These are phyloP conservation scores for Sciurus carolinensis DNA, from an alignment of 2,797 vertebrate genomes.

Conservation along the genomic window DNA sequence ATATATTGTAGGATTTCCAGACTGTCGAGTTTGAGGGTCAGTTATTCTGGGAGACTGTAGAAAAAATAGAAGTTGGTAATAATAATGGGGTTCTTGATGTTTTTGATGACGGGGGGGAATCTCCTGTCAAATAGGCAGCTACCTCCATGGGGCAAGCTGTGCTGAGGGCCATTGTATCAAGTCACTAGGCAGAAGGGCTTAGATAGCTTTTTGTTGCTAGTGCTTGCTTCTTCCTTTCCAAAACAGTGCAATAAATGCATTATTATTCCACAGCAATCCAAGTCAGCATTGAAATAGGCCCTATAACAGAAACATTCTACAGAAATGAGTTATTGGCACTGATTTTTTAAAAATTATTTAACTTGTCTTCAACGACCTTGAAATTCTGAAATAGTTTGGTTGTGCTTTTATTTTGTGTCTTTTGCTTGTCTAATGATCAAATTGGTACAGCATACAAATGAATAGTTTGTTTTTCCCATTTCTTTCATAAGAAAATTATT, in stretches of 20 bases:
- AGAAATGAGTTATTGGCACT: constrained; percentile 38
- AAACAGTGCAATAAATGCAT: background rate
- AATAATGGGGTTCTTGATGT: background rate
- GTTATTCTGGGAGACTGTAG: background rate
- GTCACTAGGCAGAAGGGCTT: background rate
- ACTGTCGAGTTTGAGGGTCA: background rate
- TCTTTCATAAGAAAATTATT: constrained; percentile 70
- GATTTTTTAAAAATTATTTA: background rate
- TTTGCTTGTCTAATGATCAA: constrained; percentile 57
- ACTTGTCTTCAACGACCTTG: background rate
- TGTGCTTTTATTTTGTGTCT: constrained; percentile 64
- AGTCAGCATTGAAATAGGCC: background rate
- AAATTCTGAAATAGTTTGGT: constrained; percentile 44
- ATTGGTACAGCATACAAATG: constrained; percentile 29
- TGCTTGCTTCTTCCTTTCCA: background rate
- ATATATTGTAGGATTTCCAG: background rate
- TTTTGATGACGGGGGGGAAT: background rate
- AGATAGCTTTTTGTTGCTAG: background rate
- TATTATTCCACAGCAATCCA: background rate
- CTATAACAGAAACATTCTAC: background rate
- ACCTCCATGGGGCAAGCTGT: background rate
- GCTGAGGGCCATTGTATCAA: background rate
- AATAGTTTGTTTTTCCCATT: constrained; percentile 17
- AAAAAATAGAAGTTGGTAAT: background rate
- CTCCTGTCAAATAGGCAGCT: background rate